Percentiles rank a stretch among this genome's conserved stretches.
phyloP scores from a whole-genome alignment of 1,140 invertebrate genomes.

The Ips nitidus region DNA sequence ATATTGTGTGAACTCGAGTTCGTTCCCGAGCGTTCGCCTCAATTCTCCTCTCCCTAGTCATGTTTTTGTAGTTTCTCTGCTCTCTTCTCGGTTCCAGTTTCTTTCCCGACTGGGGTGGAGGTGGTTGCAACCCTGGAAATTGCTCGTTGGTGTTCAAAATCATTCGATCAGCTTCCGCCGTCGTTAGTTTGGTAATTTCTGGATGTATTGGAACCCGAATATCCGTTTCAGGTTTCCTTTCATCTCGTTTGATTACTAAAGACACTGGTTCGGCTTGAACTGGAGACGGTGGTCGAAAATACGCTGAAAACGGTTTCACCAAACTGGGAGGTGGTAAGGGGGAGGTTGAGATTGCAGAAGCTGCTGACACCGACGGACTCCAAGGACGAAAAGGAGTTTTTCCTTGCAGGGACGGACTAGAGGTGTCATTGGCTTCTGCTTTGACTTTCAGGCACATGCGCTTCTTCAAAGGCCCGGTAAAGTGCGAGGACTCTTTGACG shows the following conservation, averaged over 20 bases:
- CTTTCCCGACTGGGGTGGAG: background rate
- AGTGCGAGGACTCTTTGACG: background rate
- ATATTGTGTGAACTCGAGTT: slow-evolving; percentile 91
- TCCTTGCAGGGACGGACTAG: background rate
- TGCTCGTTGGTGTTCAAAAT: slow-evolving; percentile 42
- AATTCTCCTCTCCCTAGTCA: slow-evolving; percentile 87
- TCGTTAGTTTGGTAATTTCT: slow-evolving; percentile 49
- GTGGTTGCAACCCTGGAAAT: slow-evolving; percentile 44
- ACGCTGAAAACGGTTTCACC: slow-evolving; percentile 28
- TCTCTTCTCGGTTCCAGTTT: slow-evolving; percentile 55
- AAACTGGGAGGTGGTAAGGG: slow-evolving; percentile 19
- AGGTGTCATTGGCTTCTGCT: slow-evolving; percentile 44
- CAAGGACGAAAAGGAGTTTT: slow-evolving; percentile 59
- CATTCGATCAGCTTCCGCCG: slow-evolving; percentile 42
- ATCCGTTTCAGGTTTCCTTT: slow-evolving; percentile 41
- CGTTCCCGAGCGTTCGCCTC: slow-evolving; percentile 92
- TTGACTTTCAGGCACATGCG: slow-evolving; percentile 59
- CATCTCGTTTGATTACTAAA: slow-evolving; percentile 49
- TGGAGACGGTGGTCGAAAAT: slow-evolving; percentile 42
- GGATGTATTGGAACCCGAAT: slow-evolving; percentile 60
- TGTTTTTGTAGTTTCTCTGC: slow-evolving; percentile 92
- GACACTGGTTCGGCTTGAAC: slow-evolving; percentile 53
- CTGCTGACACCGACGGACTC: slow-evolving; percentile 50
- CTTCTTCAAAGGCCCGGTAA: slow-evolving; percentile 66
- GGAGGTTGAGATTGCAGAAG: slow-evolving; percentile 26